A percentile compares a stretch with the other conserved stretches of the same genome.
Conservation (phyloP, 1,140 invertebrate species). For the Galleria mellonella region DNA sequence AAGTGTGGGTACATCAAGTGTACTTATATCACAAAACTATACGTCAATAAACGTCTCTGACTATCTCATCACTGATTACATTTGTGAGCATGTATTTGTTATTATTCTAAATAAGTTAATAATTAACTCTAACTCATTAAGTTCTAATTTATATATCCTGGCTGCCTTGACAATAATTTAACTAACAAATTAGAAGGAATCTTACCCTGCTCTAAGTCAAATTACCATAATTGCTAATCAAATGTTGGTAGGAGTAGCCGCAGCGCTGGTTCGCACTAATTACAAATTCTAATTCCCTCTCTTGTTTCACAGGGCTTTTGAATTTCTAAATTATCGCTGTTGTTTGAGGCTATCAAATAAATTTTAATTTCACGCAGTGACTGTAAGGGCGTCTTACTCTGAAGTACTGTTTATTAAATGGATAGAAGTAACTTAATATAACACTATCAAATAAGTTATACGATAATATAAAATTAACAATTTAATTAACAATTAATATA, state of each 20-base stretch:
- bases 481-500: no score
- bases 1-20: no score
- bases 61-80: no score
- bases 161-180: conserved; percentile 61
- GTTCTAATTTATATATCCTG: conserved; percentile 30
- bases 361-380: conserved; percentile 16
- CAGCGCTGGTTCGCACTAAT: conserved; percentile 56
- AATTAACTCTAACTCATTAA: conserved; percentile 14
- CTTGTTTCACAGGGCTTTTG: conserved; percentile 68
- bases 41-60: no score
- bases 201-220: conserved; percentile 70
- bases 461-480: no score
- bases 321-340: conserved; percentile 67
- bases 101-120: conserved; percentile 17
- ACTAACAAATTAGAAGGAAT: conserved; percentile 71
- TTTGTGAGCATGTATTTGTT: no score
- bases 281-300: conserved; percentile 71
- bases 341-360: conserved; percentile 54
- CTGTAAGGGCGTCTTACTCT: conserved; percentile 1
- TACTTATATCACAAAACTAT: no score
- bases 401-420: no score
- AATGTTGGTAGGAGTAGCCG: conserved; percentile 62
- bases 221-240: conserved; percentile 74
- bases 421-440: no score
- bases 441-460: no score